Evolutionary conservation across 2,797 vertebrate species (phyloP).

Genomic region (Dermochelys coriacea): DNA sequence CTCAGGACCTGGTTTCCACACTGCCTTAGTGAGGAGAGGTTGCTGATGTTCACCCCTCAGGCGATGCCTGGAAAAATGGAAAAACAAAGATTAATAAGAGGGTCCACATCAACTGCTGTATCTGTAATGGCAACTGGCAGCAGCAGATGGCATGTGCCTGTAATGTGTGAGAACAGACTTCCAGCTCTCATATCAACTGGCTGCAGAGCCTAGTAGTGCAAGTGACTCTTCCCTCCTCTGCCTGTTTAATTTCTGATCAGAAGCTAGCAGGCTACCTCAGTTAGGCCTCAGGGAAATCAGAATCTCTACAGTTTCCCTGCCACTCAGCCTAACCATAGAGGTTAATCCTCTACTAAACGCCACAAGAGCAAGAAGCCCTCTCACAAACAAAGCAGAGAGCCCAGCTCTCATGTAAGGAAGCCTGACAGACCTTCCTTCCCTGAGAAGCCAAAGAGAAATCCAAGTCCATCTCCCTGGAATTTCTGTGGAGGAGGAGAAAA

Average conservation of each 20-base stretch:
- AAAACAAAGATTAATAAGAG: neutral
- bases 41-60: neutral
- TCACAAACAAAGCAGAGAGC: neutral
- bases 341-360: neutral
- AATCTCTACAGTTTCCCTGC: neutral
- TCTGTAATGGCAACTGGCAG: neutral
- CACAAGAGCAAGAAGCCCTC: neutral
- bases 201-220: neutral
- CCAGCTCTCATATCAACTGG: neutral
- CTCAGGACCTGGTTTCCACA: neutral
- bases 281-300: neutral
- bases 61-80: neutral
- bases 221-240: neutral
- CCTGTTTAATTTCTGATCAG: neutral
- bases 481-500: neutral
- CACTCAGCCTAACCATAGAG: neutral
- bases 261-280: neutral
- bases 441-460: neutral
- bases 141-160: neutral
- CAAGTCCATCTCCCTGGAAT: neutral
- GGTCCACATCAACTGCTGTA: neutral
- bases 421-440: neutral
- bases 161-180: neutral
- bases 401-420: neutral
- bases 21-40: slow-evolving; percentile 2